Evolutionary conservation across 2,797 vertebrate species (phyloP).

Genomic region (Carduelis carduelis): DNA sequence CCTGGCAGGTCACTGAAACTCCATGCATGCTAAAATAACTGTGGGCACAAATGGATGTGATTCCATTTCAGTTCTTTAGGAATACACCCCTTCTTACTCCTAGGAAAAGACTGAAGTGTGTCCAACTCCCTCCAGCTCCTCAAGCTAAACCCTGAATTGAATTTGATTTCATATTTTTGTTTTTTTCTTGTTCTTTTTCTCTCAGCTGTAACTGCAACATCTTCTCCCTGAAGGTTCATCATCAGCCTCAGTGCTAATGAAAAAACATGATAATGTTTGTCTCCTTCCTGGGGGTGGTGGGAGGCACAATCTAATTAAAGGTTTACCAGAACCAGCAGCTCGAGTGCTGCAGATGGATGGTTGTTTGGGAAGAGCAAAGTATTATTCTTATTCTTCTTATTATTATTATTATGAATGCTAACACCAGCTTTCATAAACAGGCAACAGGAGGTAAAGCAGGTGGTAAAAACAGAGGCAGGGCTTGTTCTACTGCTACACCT

Average conservation of each 20-base stretch:
- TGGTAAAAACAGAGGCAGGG: not conserved
- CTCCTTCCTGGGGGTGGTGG: not conserved
- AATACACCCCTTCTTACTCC: not conserved
- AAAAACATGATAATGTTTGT: not conserved
- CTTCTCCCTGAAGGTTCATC: not conserved
- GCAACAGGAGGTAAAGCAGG: not conserved
- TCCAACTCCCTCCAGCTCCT: fast-evolving
- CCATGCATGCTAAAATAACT: fast-evolving
- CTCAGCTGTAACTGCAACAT: not conserved
- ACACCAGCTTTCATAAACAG: not conserved
- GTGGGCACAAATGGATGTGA: fast-evolving
- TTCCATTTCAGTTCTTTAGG: not conserved
- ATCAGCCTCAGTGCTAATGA: not conserved
- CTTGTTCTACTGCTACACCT: constrained; percentile 4
- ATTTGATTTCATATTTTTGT: fast-evolving
- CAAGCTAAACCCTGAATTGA: not conserved
- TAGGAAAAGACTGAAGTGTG: not conserved
- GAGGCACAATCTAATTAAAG: constrained; percentile 46
- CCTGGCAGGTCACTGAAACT: fast-evolving
- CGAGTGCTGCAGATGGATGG: not conserved
- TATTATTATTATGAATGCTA: not conserved
- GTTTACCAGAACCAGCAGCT: constrained; percentile 19
- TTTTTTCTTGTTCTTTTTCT: no score
- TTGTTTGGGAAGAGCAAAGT: constrained; percentile 1
- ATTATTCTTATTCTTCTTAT: not conserved